Evolutionary conservation across 2,113 vertebrate species (phyloP).

Genomic region (Leucoraja erinaceus): DNA sequence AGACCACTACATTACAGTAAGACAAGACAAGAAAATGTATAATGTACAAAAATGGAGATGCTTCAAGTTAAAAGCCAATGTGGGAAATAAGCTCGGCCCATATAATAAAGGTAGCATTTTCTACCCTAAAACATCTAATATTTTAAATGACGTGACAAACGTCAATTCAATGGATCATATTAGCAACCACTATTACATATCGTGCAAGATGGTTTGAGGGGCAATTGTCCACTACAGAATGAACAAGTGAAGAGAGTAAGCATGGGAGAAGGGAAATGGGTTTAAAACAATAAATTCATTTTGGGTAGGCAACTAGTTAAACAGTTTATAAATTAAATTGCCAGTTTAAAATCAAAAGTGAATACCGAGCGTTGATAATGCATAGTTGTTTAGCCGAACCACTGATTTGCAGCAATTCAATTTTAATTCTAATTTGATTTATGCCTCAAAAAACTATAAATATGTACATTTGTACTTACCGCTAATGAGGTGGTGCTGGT

Average conservation of each 20-base stretch:
- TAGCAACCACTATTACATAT: background rate
- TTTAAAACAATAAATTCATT: background rate
- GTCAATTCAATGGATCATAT: background rate
- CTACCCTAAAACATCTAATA: background rate
- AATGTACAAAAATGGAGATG: background rate
- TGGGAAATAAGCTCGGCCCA: background rate
- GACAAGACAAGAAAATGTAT: background rate
- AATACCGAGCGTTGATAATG: background rate
- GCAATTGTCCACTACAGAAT: background rate
- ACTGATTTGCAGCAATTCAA: background rate
- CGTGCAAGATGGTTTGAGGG: background rate
- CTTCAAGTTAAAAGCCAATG: background rate
- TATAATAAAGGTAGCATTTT: background rate
- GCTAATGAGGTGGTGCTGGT: conserved; percentile 73
- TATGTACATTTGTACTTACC: conserved; percentile 65
- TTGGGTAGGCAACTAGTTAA: background rate
- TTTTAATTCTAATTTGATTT: background rate
- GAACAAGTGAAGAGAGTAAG: too few relatives aligned
- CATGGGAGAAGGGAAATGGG: background rate
- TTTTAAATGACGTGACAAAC: background rate
- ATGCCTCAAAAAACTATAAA: too few relatives aligned
- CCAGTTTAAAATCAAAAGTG: background rate
- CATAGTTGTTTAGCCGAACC: background rate
- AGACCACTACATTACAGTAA: background rate
- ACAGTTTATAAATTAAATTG: background rate